These are phyloP conservation scores for Pardalotus punctatus DNA, from an alignment of 2,113 vertebrate species.

Conservation along the genomic window DNA sequence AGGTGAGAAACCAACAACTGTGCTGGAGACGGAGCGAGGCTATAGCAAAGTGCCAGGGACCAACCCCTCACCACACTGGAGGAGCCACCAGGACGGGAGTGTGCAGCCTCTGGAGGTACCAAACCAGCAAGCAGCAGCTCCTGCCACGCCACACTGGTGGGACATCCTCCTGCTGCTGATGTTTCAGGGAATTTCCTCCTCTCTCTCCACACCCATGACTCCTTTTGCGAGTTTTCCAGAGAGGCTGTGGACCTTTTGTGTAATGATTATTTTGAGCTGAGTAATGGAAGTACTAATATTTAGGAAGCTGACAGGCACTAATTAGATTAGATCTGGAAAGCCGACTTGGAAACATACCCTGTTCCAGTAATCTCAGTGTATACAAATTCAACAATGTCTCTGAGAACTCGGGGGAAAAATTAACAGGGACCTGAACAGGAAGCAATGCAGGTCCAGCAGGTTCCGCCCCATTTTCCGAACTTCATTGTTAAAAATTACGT, in stretches of 20 bases:
- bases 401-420: background rate
- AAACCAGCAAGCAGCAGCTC: background rate
- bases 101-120: background rate
- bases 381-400: background rate
- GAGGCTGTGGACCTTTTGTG: background rate
- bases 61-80: rapidly evolving
- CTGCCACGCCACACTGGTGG: background rate
- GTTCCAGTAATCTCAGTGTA: conserved; percentile 33
- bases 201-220: rapidly evolving
- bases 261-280: conserved; percentile 30
- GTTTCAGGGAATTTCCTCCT: background rate
- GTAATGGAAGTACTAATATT: conserved; percentile 32
- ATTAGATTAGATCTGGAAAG: conserved; percentile 29
- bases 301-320: conserved; percentile 30
- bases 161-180: background rate
- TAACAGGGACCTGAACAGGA: conserved; percentile 20
- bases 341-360: background rate
- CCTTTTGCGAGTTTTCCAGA: background rate
- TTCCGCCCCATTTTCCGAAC: background rate
- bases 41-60: background rate
- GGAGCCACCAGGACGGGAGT: background rate
- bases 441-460: background rate
- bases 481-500: background rate
- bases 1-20: background rate
- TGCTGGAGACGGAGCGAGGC: background rate